Conservation (phyloP, 2,888 invertebrate genomes). For the Acleris cristana region DNA sequence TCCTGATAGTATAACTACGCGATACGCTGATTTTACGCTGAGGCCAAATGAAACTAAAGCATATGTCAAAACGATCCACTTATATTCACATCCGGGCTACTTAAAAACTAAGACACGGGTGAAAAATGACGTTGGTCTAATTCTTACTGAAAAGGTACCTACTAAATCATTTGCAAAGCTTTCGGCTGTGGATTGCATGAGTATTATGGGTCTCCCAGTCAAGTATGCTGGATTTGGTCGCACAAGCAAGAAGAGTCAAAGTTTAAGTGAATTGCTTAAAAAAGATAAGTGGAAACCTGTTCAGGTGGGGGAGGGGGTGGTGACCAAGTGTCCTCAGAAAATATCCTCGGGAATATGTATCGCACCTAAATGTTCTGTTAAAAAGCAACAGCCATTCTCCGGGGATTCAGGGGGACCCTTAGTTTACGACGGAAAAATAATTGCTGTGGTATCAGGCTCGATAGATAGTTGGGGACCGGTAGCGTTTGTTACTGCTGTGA, state of each 20-base stretch:
- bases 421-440: background rate
- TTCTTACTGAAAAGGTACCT: background rate
- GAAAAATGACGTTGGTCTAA: background rate
- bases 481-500: too few species aligned
- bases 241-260: background rate
- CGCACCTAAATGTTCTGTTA: background rate
- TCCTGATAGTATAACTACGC: background rate
- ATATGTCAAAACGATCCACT: background rate
- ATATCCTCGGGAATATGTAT: background rate
- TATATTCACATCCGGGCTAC: background rate
- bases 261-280: background rate
- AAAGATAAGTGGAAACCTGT: background rate
- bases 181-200: background rate
- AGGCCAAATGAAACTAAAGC: background rate
- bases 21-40: background rate
- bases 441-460: too few species aligned
- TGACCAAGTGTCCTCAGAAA: background rate
- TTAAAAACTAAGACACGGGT: fast-evolving
- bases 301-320: background rate
- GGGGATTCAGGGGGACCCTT: background rate
- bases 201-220: background rate
- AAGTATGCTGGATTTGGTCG: background rate
- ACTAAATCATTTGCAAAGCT: background rate
- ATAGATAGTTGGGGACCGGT: too few species aligned
- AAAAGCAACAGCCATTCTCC: background rate